Evolutionary conservation across 2,113 vertebrate species (phyloP), one percentile per base, ranked within the genome.

Genomic region (Trematocara unimaculatum): DNA sequence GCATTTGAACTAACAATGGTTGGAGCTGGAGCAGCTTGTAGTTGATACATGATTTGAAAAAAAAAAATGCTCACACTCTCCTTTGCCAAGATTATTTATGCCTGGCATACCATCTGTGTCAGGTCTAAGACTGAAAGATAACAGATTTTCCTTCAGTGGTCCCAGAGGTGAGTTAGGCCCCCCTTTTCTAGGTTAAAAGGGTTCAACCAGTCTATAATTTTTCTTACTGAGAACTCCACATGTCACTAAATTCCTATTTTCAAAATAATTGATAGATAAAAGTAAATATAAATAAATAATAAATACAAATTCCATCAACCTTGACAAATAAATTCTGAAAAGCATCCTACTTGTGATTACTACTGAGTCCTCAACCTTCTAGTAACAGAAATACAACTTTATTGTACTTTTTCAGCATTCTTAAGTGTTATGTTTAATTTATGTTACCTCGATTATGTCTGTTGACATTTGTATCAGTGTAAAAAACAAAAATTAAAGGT

Each of bases 81-180:
- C 40, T 6, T 49, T 47, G 54, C 62, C 81, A 85, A 79, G 86
- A 85, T 90, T 92, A 91, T 80, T 88, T 83, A 77, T 79, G 64
- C 53, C 82, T 77, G 70, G 81, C 82, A 54, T 56, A 55, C 87
- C 85, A 88, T 95, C 93, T 92, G 58, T 88, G 82, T 87, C 54
- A 79, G 47, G 79, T 83, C 67, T 31, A 88, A 88, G 74, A 89
- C 54, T 60, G 82, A 91, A 81, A 53, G 55, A 79, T 83, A 83
- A 83, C 85, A 93, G 62, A 91, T 89, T 86, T 90, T 11, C 23
- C 26, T 88, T 78, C 29, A 82, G 31, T 31, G 10, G 79, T 83
- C 81, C 67, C 74, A 18, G 31, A 88, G 42, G 77, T 38, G 67
- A 87, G 35, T 40, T 83, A 70, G 54, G 4, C 54, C 5, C 5